These are phyloP conservation scores for Nysson spinosus DNA, from an alignment of 2,888 invertebrate genomes.

Conservation along the genomic window DNA sequence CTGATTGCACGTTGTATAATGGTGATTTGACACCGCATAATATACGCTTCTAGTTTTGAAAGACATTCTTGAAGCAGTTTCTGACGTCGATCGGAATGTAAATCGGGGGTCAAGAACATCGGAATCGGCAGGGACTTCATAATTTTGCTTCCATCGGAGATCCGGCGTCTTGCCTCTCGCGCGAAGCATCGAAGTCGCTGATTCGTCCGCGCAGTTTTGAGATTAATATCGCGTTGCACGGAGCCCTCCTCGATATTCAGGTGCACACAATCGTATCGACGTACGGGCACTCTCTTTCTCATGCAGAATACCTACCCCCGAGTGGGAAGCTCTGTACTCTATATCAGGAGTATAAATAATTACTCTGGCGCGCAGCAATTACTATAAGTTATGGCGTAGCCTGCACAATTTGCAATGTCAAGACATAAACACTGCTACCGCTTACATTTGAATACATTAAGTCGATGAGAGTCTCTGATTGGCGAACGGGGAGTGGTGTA, in stretches of 20 bases:
- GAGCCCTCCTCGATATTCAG: constrained; percentile 47
- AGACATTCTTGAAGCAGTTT: no score
- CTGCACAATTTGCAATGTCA: constrained; percentile 78
- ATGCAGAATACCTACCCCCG: constrained; percentile 35
- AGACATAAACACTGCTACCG: constrained; percentile 78
- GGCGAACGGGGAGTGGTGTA: constrained; percentile 64
- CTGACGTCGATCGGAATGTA: no score
- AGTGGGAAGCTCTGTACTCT: constrained; percentile 57
- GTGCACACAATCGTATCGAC: constrained; percentile 32
- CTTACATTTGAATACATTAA: constrained; percentile 78
- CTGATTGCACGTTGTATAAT: no score
- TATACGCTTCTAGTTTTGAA: no score
- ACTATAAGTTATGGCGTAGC: constrained; percentile 77
- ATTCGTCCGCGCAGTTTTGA: constrained; percentile 47
- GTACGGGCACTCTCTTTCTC: constrained; percentile 20
- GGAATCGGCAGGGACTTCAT: no score
- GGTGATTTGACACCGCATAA: no score
- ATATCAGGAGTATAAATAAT: constrained; percentile 77
- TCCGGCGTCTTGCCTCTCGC: constrained; percentile 39
- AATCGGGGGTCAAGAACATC: no score
- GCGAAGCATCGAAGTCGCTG: constrained; percentile 64
- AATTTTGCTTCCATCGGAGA: constrained; percentile 39
- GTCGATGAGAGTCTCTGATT: constrained; percentile 70
- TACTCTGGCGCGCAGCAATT: constrained; percentile 76
- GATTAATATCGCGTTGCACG: constrained; percentile 49